These are phyloP conservation scores for Polymixis flavicincta DNA, from an alignment of 2,888 invertebrate species.

Conservation along the genomic window DNA sequence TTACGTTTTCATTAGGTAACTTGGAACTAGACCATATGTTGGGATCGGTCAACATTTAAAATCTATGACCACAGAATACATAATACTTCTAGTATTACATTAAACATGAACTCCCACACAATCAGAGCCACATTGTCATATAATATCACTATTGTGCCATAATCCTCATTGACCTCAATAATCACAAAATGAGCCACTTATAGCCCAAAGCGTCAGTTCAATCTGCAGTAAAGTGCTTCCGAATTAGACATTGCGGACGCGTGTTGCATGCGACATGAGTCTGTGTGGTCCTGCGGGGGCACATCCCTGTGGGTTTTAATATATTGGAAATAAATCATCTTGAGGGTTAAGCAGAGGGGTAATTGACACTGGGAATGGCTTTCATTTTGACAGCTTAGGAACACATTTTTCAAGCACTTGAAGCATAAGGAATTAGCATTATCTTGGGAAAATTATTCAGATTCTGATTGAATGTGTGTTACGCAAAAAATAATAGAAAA, in stretches of 20 bases:
- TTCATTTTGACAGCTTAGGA: no score
- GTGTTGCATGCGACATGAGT: constrained; percentile 35
- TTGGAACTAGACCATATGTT: no score
- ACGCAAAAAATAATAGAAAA: no score
- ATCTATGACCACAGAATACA: constrained; percentile 3
- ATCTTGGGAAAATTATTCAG: no score
- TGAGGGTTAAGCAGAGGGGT: neutral
- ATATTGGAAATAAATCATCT: constrained; percentile 3
- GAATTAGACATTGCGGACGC: constrained; percentile 40
- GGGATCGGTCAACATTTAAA: neutral
- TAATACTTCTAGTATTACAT: neutral
- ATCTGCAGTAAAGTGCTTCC: constrained; percentile 25
- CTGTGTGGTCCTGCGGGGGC: neutral
- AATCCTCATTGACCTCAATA: constrained; percentile 47
- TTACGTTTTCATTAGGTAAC: neutral
- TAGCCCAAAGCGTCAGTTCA: constrained; percentile 29
- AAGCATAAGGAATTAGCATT: no score
- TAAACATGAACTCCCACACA: constrained; percentile 7
- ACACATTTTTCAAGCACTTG: no score
- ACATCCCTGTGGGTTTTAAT: constrained; percentile 10
- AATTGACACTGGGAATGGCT: no score
- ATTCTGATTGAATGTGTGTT: no score
- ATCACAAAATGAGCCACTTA: constrained; percentile 49
- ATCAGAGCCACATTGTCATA: constrained; percentile 45
- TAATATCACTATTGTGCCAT: constrained; percentile 22